These are phyloP conservation scores for Rousettus leschenaultii DNA, from an alignment of 2,113 vertebrate genomes.

Conservation along the genomic window DNA sequence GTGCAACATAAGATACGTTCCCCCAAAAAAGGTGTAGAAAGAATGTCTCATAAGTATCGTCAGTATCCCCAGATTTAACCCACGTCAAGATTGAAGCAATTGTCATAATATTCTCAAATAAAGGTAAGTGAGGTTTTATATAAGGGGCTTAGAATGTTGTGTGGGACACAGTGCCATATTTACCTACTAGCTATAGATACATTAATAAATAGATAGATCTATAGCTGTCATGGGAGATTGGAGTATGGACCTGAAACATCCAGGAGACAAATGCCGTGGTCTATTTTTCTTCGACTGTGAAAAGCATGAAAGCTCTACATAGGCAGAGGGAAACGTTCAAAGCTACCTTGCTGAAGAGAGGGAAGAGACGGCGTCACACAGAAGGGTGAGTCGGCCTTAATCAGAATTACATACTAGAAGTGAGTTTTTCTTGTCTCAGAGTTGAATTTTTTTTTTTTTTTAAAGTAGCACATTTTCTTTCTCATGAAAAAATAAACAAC, in stretches of 20 bases:
- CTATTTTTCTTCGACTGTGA: neutral
- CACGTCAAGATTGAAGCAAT: neutral
- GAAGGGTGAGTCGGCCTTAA: neutral
- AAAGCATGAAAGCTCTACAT: neutral
- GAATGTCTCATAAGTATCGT: neutral
- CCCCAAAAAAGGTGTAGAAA: neutral
- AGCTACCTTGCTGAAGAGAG: rapidly evolving
- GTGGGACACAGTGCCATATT: neutral
- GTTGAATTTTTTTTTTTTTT: constrained; percentile 17
- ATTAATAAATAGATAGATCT: neutral
- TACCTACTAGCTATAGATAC: neutral
- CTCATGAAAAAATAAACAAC: constrained; percentile 60
- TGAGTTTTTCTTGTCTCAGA: neutral
- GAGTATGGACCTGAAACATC: neutral
- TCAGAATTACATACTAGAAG: neutral
- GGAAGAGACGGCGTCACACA: neutral
- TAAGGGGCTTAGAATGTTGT: neutral
- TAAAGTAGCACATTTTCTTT: constrained; percentile 51
- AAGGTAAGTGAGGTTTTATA: neutral
- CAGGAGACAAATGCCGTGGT: neutral
- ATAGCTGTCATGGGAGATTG: neutral
- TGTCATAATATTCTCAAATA: neutral
- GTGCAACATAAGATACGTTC: neutral
- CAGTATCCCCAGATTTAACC: neutral
- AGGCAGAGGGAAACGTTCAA: neutral